phyloP scores from a whole-genome alignment of 2,797 vertebrate species.

The Staurois parvus region DNA sequence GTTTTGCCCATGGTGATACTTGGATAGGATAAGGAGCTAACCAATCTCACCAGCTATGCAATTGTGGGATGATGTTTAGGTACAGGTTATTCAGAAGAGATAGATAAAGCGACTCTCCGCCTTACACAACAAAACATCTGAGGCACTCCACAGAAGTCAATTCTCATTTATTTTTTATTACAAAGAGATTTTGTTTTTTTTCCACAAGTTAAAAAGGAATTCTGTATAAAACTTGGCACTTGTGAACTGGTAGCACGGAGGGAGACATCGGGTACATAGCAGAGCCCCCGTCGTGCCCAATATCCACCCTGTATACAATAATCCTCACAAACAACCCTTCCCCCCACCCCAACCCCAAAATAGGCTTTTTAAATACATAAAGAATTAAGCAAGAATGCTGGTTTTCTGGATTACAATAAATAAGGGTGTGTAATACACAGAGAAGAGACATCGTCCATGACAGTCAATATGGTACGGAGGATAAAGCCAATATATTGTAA shows the following conservation, averaged over 20 bases:
- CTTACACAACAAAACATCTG: not conserved
- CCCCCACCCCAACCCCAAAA: conserved; percentile 13
- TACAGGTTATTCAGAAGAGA: too few species aligned
- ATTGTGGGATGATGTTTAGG: too few species aligned
- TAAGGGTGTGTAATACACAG: conserved; percentile 37
- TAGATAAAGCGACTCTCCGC: too few species aligned
- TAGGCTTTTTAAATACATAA: conserved; percentile 54
- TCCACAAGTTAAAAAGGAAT: conserved; percentile 58
- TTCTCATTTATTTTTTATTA: conserved; percentile 57
- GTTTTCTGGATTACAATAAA: conserved; percentile 57
- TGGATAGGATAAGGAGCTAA: too few species aligned
- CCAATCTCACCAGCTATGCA: too few species aligned
- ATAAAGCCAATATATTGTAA: not conserved
- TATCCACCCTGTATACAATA: conserved; percentile 45
- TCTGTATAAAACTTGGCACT: conserved; percentile 63
- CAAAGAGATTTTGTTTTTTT: conserved; percentile 44
- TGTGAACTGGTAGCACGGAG: conserved; percentile 49
- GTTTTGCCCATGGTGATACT: too few species aligned
- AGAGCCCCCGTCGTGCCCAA: conserved; percentile 18
- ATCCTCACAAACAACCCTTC: conserved; percentile 4
- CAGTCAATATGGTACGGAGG: not conserved
- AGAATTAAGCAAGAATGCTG: conserved; percentile 44
- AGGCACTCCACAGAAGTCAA: not conserved
- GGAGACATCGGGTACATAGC: conserved; percentile 25
- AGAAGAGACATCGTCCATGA: not conserved